These are phyloP conservation scores for Anomalospiza imberbis DNA, from an alignment of 2,797 vertebrate genomes.

Conservation along the genomic window DNA sequence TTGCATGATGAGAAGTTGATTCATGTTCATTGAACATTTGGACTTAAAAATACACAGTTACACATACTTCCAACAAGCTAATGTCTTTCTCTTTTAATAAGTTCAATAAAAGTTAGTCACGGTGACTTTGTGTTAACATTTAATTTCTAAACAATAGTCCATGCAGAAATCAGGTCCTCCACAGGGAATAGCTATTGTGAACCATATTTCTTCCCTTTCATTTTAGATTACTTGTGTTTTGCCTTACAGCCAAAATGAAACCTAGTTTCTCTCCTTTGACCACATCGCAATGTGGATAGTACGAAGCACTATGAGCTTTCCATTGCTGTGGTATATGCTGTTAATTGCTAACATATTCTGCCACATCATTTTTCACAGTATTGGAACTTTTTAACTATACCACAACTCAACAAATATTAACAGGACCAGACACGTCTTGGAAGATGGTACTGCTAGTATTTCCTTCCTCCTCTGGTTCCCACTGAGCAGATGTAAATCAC, in stretches of 20 bases:
- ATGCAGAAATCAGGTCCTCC: background rate
- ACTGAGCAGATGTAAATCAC: slow-evolving; percentile 59
- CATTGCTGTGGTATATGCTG: slow-evolving; percentile 37
- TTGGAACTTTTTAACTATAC: slow-evolving; percentile 43
- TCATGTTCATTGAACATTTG: background rate
- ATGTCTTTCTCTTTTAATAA: background rate
- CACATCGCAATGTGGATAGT: slow-evolving; percentile 52
- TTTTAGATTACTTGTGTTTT: slow-evolving; percentile 55
- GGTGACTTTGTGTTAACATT: background rate
- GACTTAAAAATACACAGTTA: background rate
- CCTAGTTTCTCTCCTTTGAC: slow-evolving; percentile 50
- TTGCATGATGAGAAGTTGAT: background rate
- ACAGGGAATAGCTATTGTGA: background rate
- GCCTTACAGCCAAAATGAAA: slow-evolving; percentile 64
- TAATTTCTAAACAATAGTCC: slow-evolving; percentile 1
- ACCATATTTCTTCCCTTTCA: slow-evolving; percentile 7
- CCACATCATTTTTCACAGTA: slow-evolving; percentile 46
- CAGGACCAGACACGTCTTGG: slow-evolving; percentile 41
- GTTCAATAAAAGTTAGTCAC: background rate
- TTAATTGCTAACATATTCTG: slow-evolving; percentile 65
- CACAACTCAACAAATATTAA: slow-evolving; percentile 58
- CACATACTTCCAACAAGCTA: background rate
- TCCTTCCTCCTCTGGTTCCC: slow-evolving; percentile 45
- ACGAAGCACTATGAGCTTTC: slow-evolving; percentile 35
- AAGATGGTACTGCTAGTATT: slow-evolving; percentile 41